Base-by-base conservation (phyloP, 1,140 invertebrate genomes). In the Drosophila bipectinata region DNA sequence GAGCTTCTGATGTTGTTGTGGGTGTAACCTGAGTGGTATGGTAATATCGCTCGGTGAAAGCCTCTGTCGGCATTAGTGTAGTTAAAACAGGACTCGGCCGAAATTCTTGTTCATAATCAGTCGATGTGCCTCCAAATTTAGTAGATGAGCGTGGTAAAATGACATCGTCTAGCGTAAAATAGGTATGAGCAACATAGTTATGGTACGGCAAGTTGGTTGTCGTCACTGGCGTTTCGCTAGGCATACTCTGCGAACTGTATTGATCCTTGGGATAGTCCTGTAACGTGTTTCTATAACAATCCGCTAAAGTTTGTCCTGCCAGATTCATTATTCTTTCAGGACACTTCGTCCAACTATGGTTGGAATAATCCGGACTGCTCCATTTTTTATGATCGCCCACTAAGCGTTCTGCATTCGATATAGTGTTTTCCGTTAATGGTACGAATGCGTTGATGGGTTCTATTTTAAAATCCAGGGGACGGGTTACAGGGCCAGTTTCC, bases 121-220 rank as follows among this genome's bases (percentile, higher is more conserved):
- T 10, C 1, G 15, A 30, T 8, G 61, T 32, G 21, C 75, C 52
- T 8, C 8, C 14, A 0, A 52, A 52, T 21, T 53, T 53, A 3
- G 53, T 44, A 7, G 47, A 37, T 14, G 68, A 68, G 6, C 72
- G 51, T 1, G 73, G 73, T 18, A 76, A 26, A 45, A 76, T 76
- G 0, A 76, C 73, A 39, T 76, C 73, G 14, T 76, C 73, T 0
- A 76, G 24, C 0, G 73, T 76, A 14, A 76, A 76, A 30, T 60
- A 76, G 9, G 73, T 76, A n/a, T 76, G 73, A 10, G 72, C 74
- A 26, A 76, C 64, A 45, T 76, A 76, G 14, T 76, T 75, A 24
- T 52, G 39, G 18, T 56, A 76, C 0, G 73, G 72, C 7, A 76
- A 6, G 10, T 15, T 68, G 4, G 73, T 76, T 45, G 73, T 76